Conservation (phyloP, 2,888 invertebrate genomes). For the Salticus scenicus region DNA sequence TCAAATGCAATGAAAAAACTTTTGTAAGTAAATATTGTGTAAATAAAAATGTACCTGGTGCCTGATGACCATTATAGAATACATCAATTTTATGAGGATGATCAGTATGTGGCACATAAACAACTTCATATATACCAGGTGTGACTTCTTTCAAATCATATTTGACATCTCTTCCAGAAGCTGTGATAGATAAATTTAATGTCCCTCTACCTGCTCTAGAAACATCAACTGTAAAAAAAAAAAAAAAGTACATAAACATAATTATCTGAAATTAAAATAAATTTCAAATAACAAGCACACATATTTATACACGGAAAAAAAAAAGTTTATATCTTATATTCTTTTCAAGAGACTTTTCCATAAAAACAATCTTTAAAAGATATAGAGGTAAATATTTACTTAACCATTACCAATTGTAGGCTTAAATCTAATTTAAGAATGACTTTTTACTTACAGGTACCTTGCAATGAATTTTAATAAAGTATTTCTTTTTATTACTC, state of each 20-base stretch:
- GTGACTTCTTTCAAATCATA: conserved; percentile 85
- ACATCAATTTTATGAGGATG: conserved; percentile 91
- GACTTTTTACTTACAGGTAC: no score
- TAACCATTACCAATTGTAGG: no score
- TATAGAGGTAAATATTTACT: no score
- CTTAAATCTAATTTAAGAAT: no score
- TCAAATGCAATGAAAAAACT: not conserved
- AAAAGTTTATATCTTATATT: no score
- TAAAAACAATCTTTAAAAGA: no score
- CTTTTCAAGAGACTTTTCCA: no score
- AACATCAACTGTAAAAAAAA: conserved; percentile 83
- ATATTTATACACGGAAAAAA: no score
- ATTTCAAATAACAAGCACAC: no score
- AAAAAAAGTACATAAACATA: not conserved
- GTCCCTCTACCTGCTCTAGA: conserved; percentile 88
- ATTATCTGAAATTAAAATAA: no score
- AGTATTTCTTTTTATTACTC: no score
- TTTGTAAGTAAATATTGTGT: not conserved
- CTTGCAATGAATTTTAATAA: no score
- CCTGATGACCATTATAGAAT: conserved; percentile 89
- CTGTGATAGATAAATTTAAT: conserved; percentile 86
- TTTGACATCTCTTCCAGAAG: conserved; percentile 87
- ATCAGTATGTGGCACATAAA: conserved; percentile 90
- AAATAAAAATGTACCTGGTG: conserved; percentile 74
- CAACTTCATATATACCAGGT: conserved; percentile 86